Evolutionary conservation across 1,140 invertebrate genomes (phyloP).

Genomic region (Liolophura sinensis): DNA sequence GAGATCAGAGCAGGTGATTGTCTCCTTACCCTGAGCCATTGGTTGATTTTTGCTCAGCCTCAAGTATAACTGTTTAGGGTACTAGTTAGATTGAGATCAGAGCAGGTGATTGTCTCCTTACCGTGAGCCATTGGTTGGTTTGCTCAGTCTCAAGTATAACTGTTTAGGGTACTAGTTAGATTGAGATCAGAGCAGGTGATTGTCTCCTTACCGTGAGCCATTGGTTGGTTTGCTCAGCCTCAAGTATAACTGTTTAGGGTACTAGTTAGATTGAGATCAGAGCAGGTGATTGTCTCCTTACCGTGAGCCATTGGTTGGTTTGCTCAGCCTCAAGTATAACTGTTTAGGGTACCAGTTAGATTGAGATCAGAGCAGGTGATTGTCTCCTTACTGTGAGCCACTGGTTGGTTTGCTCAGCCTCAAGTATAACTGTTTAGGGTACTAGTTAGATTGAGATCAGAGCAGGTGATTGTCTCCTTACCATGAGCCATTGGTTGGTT

Average conservation of each 20-base stretch:
- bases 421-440: slow-evolving; percentile 52
- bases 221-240: slow-evolving; percentile 36
- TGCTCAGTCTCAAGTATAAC: slow-evolving; percentile 41
- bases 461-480: no score
- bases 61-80: slow-evolving; percentile 52
- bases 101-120: no score
- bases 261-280: slow-evolving; percentile 30
- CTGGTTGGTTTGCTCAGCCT: slow-evolving; percentile 36
- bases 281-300: no score
- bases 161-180: slow-evolving; percentile 46
- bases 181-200: slow-evolving; percentile 32
- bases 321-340: slow-evolving; percentile 41
- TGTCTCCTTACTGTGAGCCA: no score
- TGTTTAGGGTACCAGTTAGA: slow-evolving; percentile 46
- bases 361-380: slow-evolving; percentile 32
- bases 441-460: slow-evolving; percentile 30
- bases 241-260: slow-evolving; percentile 52
- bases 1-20: slow-evolving; percentile 35
- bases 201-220: no score
- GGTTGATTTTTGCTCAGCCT: slow-evolving; percentile 33
- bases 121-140: slow-evolving; percentile 42
- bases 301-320: slow-evolving; percentile 42
- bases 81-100: slow-evolving; percentile 30
- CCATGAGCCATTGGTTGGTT: slow-evolving; percentile 41
- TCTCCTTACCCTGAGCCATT: no score